A percentile compares a stretch with the other conserved stretches of the same genome.
Conservation (phyloP, 2,113 vertebrate species). For the Poeciliopsis prolifica region DNA sequence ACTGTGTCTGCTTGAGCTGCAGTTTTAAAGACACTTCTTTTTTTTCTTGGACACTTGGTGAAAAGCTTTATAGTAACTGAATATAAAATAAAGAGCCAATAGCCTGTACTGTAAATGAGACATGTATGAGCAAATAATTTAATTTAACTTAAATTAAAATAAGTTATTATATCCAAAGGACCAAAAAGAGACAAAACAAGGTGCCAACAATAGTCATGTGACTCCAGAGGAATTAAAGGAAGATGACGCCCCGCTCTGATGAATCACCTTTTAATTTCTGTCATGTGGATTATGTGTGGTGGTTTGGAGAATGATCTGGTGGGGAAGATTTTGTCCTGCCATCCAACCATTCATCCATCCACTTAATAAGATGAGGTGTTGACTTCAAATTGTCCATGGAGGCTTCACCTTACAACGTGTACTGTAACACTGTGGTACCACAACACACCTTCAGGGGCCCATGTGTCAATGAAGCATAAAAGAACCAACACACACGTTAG, state of each 20-base stretch:
- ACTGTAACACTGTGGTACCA: neutral
- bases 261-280: neutral
- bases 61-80: constrained; percentile 6
- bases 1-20: neutral
- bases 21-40: neutral
- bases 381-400: neutral
- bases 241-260: neutral
- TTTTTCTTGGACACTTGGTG: neutral
- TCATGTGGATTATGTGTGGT: neutral
- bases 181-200: neutral
- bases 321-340: too few species aligned
- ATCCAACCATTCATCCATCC: neutral
- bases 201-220: neutral
- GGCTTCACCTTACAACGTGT: neutral
- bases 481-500: neutral
- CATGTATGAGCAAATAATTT: neutral
- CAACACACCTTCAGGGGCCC: neutral
- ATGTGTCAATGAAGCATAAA: neutral
- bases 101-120: constrained; percentile 6
- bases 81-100: constrained; percentile 21
- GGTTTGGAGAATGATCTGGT: neutral
- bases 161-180: neutral
- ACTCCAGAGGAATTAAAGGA: neutral
- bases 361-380: neutral
- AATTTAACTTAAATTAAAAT: neutral